Base-by-base conservation (phyloP, 2,113 vertebrate genomes). In the Thunnus thynnus region DNA sequence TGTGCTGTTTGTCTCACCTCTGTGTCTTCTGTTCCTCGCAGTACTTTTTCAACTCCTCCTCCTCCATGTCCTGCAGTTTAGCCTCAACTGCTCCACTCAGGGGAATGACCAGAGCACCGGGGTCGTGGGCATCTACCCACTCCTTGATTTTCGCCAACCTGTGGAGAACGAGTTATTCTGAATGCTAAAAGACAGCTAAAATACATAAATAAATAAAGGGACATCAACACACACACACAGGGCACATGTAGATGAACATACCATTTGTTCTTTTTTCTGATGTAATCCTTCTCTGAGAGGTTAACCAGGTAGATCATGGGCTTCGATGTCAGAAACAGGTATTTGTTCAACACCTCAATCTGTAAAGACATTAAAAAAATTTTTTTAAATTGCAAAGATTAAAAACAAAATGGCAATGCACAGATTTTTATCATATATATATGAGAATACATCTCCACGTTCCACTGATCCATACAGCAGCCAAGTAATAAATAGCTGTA, bases 111-210 rank as follows among this genome's bases (percentile, higher is more conserved):
- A 99, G 88, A 65, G 98, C 96, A 36, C 97, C 97, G 63, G 97
- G 97, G 94, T 99, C 98, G 90, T 97, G 96, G 91, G 95, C 95
- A 86, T 99, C 98, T 91, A 99, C 96, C 98, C 98, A 99, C 95
- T 99, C 98, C 95, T 99, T 99, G 96, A 99, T 99, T 97, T 99
- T 99, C 88, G 96, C 97, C 96, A 99, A 95, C 98, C 98, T 99
- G 93, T 47, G 92, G 92, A 93, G 86, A 96, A 95, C 91, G 4
- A 73, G 18, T 32, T 5, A 58, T n/a, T 55, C 7, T 57, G 18
- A 50, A 13, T 17, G 2, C 54, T 27, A 9, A 60, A 47, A 25
- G 47, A 17, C 1, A 60, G 12, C 32, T 3, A 10, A 4, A 74
- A 41, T 2, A 76, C 18, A 36, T 3, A 1, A 48, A 17, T 2